Evolutionary conservation across 2,113 vertebrate genomes (phyloP).

Genomic region (Montifringilla adamsi): DNA sequence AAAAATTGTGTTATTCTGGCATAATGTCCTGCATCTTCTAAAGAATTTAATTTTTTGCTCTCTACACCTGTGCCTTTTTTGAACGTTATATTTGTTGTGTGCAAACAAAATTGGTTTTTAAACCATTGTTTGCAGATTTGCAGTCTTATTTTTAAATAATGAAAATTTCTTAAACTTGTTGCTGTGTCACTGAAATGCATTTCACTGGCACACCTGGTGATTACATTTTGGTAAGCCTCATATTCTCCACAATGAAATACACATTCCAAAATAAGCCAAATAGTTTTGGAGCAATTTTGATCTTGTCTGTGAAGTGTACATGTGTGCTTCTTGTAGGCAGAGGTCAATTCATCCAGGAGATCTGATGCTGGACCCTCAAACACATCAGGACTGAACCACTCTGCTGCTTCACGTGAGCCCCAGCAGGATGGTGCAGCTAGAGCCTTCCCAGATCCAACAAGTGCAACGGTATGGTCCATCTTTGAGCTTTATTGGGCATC

Average conservation of each 20-base stretch:
- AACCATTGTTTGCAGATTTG: neutral
- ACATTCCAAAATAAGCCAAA: neutral
- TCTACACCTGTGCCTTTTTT: neutral
- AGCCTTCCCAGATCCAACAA: slow-evolving; percentile 57
- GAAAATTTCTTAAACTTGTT: neutral
- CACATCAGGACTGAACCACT: slow-evolving; percentile 23
- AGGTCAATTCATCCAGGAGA: slow-evolving; percentile 74
- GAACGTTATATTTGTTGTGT: neutral
- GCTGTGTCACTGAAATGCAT: neutral
- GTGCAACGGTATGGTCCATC: slow-evolving; percentile 44
- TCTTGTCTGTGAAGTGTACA: neutral
- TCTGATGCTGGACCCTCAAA: slow-evolving; percentile 54
- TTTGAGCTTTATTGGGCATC: neutral
- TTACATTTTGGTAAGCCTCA: neutral
- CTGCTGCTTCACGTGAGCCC: slow-evolving; percentile 39
- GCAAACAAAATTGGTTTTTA: neutral
- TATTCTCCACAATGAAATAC: neutral
- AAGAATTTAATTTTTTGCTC: neutral
- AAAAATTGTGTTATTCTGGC: neutral
- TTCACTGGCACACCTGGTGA: neutral
- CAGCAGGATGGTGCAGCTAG: slow-evolving; percentile 50
- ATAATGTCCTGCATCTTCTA: neutral
- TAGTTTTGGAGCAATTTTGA: neutral
- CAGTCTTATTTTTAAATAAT: neutral
- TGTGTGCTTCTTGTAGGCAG: slow-evolving; percentile 68